Base-by-base conservation (phyloP, 2,888 invertebrate genomes). In the Anarsia innoxiella region DNA sequence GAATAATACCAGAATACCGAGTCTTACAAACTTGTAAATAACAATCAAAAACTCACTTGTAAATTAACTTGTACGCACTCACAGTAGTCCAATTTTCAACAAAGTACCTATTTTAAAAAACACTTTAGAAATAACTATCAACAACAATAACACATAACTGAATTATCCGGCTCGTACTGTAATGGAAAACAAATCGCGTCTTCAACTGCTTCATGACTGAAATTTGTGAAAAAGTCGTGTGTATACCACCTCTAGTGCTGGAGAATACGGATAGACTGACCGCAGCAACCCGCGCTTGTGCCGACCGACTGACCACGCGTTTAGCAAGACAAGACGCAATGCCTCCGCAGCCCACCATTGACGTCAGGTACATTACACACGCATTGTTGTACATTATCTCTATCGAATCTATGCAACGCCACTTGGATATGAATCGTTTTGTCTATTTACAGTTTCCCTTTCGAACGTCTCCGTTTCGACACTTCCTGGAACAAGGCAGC, bases 311-410 rank as follows among this genome's bases (percentile, higher is more conserved):
- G 76, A 59, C 65, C 72, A 69, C 64, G 50, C 58, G 57, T 64
- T 62, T 68, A 58, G 68, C 67, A 71, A 71, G 53, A n/a, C n/a
- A 59, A 64, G 52, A 56, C 53, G 60, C 63, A 61, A 63, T 54
- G 49, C 56, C 51, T 51, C 41, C 51, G 46, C 49, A 53, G 53
- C n/a, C n/a, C 53, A 56, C 56, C 57, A 60, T 66, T 60, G 60
- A 66, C 67, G 71, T 73, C n/a, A n/a, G n/a, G n/a, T 70, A 74
- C 15, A 35, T 27, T 34, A 27, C 71, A 68, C 59, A 68, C 64
- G 66, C 76, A 76, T 78, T 78, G 72, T 80, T 77, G 76, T 73
- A 57, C 40, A 55, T 75, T 74, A 75, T 69, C 67, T 57, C 56
- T 53, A 64, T 63, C 59, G 56, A 52, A 77, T 77, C 75, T 73